Percentiles rank a stretch among this genome's conserved stretches.
Evolutionary conservation across 2,113 vertebrate genomes (phyloP).

Genomic region (Ivindomyrus marchei): DNA sequence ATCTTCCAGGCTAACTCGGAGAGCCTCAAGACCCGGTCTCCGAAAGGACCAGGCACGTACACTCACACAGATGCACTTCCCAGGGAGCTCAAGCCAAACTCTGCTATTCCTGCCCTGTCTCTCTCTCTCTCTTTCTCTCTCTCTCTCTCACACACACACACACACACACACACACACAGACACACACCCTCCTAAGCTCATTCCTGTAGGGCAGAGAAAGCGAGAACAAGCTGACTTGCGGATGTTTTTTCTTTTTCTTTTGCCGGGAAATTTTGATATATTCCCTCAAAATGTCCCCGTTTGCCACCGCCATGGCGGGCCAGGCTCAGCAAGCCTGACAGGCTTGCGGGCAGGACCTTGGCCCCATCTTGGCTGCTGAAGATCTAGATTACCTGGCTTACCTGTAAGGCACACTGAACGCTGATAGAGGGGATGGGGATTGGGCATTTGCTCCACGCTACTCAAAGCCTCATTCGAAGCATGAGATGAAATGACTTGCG

Average conservation of each 20-base stretch:
- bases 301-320: not conserved
- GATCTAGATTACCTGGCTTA: slow-evolving; percentile 67
- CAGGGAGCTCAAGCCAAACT: not conserved
- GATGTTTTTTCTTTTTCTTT: not conserved
- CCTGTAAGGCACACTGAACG: slow-evolving; percentile 72
- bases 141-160: too few species aligned
- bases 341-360: not conserved
- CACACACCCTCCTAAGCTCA: not conserved
- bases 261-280: not conserved
- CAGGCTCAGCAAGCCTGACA: not conserved
- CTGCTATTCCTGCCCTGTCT: not conserved
- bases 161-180: not conserved
- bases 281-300: not conserved
- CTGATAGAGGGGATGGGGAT: slow-evolving; percentile 69
- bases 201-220: not conserved
- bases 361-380: slow-evolving; percentile 56
- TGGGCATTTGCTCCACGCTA: slow-evolving; percentile 73
- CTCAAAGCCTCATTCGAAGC: slow-evolving; percentile 70
- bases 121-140: not conserved
- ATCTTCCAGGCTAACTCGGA: not conserved
- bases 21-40: not conserved
- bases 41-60: not conserved
- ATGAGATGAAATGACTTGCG: slow-evolving; percentile 71
- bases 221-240: not conserved
- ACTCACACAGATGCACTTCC: not conserved